Base-by-base conservation (phyloP, 2,888 invertebrate genomes). In the Bimastos eiseni region DNA sequence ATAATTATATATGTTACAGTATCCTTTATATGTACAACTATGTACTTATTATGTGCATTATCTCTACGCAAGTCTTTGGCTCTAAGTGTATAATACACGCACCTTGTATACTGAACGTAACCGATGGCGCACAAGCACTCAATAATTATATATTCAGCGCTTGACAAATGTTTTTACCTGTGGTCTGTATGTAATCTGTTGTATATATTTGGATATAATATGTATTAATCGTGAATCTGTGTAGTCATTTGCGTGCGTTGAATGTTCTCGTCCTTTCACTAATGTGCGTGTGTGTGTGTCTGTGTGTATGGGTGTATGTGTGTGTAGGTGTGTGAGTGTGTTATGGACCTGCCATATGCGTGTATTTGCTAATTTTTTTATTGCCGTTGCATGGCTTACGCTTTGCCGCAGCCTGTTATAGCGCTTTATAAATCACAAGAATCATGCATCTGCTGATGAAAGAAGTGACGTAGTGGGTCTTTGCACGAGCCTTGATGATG, bases 401-500 rank as follows among this genome's bases (percentile, higher is more conserved):
- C 34, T 70, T n/a, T 90, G 84, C 0, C 37, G 36, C 37, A 44
- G 34, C 15, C 17, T 49, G 2, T 41, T 15, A 41, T 13, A 4
- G 15, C 37, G 89, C 34, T 89, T 34, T n/a, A 83, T 49, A n/a
- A 30, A 70, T 70, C 70, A 70, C 70, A 11, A 1, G n/a, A 8
- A 24, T 49, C 49, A 49, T 49, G 49, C 49, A 49, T 70, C 70
- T 70, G n/a, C 13, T n/a, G 70, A 70, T 8, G 8, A 70, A 70
- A 11, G 70, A 70, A 70, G n/a, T 70, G 70, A 70, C 70, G 37
- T 30, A 70, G 44, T 34, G 34, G 33, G 44, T 44, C n/a, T 34
- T 55, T 21, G 19, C 37, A 93, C 92, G 91, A 92, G 36, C 89
- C 93, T 83, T 91, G 83, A 89, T 91, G 70, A 89, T 90, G 37